These are phyloP conservation scores for Odocoileus virginianus DNA, from an alignment of 2,113 vertebrate genomes.

Conservation along the genomic window DNA sequence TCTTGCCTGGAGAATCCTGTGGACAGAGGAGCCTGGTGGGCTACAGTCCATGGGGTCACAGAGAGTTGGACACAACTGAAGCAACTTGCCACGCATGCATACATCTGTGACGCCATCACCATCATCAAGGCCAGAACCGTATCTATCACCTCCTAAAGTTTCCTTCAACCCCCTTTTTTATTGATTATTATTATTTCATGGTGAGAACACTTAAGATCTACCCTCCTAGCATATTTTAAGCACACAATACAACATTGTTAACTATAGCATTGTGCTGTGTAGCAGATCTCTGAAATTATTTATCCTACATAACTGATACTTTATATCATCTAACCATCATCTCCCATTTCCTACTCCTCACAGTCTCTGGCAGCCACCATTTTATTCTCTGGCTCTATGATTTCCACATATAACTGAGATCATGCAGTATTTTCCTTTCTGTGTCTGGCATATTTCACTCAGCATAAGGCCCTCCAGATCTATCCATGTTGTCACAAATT, in stretches of 20 bases:
- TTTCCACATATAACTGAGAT: neutral
- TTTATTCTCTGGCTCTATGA: neutral
- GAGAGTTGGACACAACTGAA: neutral
- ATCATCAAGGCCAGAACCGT: neutral
- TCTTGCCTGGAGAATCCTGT: neutral
- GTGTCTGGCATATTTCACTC: neutral
- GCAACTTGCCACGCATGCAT: accelerated
- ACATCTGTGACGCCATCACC: neutral
- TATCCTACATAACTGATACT: neutral
- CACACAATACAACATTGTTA: neutral
- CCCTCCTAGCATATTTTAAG: neutral
- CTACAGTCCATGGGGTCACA: neutral
- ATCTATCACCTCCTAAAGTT: neutral
- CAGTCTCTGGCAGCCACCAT: neutral
- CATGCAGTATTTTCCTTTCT: neutral
- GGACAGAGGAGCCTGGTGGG: neutral
- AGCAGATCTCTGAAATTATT: neutral
- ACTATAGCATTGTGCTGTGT: neutral
- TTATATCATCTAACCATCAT: neutral
- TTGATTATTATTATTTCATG: neutral
- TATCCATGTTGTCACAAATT: neutral
- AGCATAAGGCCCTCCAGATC: neutral
- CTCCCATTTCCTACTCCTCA: neutral
- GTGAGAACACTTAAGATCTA: neutral
- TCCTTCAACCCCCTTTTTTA: neutral